phyloP scores from a whole-genome alignment of 2,888 invertebrate species.

The Empis livida region DNA sequence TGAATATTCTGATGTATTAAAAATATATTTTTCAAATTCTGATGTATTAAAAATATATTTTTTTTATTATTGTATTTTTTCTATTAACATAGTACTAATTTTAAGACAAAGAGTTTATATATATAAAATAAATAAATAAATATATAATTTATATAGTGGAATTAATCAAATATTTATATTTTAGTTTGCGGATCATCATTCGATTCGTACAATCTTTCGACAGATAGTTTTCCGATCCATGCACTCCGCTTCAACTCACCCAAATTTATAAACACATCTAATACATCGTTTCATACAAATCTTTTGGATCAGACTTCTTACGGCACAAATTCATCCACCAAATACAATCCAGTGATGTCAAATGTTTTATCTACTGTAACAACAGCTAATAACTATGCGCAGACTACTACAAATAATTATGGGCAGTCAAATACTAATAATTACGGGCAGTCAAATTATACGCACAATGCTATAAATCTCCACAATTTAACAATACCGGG shows the following conservation, averaged over 20 bases:
- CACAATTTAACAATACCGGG: constrained; percentile 12
- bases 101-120: too few species aligned
- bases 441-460: too few species aligned
- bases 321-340: constrained; percentile 6
- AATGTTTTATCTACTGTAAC: constrained; percentile 9
- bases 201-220: constrained; percentile 17
- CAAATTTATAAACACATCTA: constrained; percentile 15
- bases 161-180: constrained; percentile 1
- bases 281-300: constrained; percentile 14
- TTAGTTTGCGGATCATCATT: constrained; percentile 16
- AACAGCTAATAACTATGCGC: constrained; percentile 1
- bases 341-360: constrained; percentile 6
- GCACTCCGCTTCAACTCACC: constrained; percentile 14
- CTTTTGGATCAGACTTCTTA: constrained; percentile 12
- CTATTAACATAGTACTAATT: too few species aligned
- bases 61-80: too few species aligned
- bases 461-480: constrained; percentile 13
- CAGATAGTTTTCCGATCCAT: constrained; percentile 14
- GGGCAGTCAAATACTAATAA: too few species aligned
- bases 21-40: too few species aligned
- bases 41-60: too few species aligned
- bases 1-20: too few species aligned
- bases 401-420: constrained; percentile 4
- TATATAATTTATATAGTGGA: too few species aligned
- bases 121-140: too few species aligned